Conservation (phyloP, 2,113 vertebrate species). For the Nannospalax galili region DNA sequence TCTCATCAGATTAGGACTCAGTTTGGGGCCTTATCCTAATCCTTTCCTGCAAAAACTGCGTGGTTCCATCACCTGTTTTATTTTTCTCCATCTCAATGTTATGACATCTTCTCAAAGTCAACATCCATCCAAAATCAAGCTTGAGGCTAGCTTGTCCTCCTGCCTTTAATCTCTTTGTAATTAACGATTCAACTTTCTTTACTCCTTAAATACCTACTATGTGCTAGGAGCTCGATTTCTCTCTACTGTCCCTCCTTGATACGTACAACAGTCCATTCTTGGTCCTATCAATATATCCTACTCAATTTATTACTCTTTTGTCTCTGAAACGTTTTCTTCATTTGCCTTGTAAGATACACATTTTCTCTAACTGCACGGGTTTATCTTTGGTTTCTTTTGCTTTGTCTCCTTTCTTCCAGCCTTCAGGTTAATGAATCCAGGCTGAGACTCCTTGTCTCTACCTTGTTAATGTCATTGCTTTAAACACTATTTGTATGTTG, state of each 20-base stretch:
- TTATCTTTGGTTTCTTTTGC: neutral
- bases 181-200: neutral
- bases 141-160: neutral
- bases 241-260: neutral
- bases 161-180: neutral
- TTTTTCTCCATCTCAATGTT: constrained; percentile 24
- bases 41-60: neutral
- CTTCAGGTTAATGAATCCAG: neutral
- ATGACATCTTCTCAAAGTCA: neutral
- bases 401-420: neutral
- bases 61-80: neutral
- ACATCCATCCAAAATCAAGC: neutral
- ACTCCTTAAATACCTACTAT: neutral
- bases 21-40: neutral
- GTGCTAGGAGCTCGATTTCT: neutral
- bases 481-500: neutral
- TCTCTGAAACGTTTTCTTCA: neutral
- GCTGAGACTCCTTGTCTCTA: neutral
- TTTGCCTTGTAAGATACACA: neutral
- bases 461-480: neutral
- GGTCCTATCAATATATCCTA: neutral
- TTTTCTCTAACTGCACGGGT: neutral
- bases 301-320: neutral
- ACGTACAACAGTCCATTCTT: neutral
- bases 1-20: neutral